These are phyloP conservation scores for Girardinus metallicus DNA, from an alignment of 2,797 vertebrate species.

Conservation along the genomic window DNA sequence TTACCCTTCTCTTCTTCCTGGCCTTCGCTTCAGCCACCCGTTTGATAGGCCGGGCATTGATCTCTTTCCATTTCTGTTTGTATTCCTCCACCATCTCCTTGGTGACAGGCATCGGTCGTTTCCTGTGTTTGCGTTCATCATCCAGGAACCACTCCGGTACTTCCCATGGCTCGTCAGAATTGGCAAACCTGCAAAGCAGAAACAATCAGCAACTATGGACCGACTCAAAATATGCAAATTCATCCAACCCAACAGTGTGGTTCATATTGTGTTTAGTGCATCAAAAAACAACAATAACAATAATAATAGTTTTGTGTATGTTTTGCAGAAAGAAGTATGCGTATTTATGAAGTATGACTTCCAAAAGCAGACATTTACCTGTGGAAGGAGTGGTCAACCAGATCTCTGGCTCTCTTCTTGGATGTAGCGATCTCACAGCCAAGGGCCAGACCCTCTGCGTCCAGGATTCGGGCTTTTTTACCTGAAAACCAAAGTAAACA, in stretches of 20 bases:
- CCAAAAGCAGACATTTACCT: slow-evolving; percentile 74
- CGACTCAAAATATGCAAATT: neutral
- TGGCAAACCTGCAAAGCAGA: slow-evolving; percentile 81
- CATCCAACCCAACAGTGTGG: neutral
- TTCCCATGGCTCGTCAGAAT: slow-evolving; percentile 86
- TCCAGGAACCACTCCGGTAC: slow-evolving; percentile 92
- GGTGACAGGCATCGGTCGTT: slow-evolving; percentile 85
- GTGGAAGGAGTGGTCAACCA: slow-evolving; percentile 91
- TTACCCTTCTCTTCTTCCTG: slow-evolving; percentile 91
- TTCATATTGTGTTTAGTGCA: neutral
- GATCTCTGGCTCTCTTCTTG: slow-evolving; percentile 87
- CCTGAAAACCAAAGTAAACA: slow-evolving; percentile 57
- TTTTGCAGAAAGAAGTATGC: neutral
- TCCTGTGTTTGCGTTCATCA: slow-evolving; percentile 90
- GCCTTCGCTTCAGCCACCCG: slow-evolving; percentile 95
- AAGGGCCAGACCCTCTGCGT: slow-evolving; percentile 91
- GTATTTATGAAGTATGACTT: neutral
- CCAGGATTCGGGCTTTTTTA: slow-evolving; percentile 86
- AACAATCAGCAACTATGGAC: neutral
- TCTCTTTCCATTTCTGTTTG: slow-evolving; percentile 91
- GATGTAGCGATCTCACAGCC: slow-evolving; percentile 89
- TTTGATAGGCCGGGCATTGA: slow-evolving; percentile 94
- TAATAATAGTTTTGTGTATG: no score
- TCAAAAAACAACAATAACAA: neutral
- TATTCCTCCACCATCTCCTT: slow-evolving; percentile 90